Conservation (phyloP, 2,113 vertebrate species). For the Morone saxatilis region DNA sequence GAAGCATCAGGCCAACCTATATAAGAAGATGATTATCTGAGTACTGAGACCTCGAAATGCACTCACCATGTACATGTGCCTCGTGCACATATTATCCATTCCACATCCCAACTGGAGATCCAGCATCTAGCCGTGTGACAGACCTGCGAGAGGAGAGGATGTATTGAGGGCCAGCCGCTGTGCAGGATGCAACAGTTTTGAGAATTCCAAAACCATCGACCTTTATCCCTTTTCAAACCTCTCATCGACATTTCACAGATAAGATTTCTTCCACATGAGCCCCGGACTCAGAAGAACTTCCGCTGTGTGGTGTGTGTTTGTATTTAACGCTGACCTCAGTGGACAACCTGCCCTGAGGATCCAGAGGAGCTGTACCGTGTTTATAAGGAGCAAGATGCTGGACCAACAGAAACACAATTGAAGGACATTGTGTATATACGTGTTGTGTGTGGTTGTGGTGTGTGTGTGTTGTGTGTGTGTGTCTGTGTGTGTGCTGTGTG, state of each 20-base stretch:
- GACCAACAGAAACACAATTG: conserved; percentile 61
- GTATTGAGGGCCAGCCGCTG: background rate
- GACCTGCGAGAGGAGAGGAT: conserved; percentile 37
- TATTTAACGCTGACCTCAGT: conserved; percentile 48
- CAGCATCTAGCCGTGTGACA: conserved; percentile 62
- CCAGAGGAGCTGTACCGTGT: conserved; percentile 75
- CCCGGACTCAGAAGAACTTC: background rate
- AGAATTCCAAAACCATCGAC: background rate
- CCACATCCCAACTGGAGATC: conserved; percentile 40
- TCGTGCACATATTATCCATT: conserved; percentile 78
- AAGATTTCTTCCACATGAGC: background rate
- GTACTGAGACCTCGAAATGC: background rate
- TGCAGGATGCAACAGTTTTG: background rate
- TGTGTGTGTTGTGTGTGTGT: background rate
- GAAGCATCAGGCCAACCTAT: background rate
- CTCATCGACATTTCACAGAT: background rate
- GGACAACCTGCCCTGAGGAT: background rate
- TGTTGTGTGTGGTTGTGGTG: too few species aligned
- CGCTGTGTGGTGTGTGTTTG: background rate
- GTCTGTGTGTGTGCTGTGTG: conserved; percentile 1
- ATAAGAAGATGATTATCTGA: background rate
- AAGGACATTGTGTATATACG: conserved; percentile 50
- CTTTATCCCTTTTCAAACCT: background rate
- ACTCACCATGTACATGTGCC: too few species aligned
- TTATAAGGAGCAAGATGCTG: conserved; percentile 51